These are phyloP conservation scores for Drosophila erecta DNA, from an alignment of 1,140 invertebrate genomes.

Conservation along the genomic window DNA sequence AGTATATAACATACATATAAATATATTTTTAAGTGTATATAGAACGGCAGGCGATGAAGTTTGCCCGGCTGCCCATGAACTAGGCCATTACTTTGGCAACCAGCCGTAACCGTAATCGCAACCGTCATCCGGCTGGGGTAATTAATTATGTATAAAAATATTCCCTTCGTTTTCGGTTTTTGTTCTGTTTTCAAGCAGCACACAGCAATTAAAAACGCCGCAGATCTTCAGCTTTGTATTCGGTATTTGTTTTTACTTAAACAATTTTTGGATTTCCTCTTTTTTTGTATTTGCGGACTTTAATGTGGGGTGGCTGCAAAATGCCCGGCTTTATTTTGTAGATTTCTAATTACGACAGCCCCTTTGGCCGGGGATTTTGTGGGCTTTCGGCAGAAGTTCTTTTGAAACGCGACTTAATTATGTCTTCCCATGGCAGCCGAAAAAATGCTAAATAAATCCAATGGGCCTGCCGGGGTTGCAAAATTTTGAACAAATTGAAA, in stretches of 20 bases:
- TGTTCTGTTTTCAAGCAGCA: not conserved
- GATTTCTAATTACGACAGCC: constrained; percentile 73
- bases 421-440: constrained; percentile 55
- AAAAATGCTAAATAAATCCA: constrained; percentile 20
- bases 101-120: not conserved
- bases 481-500: constrained; percentile 77
- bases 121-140: constrained; percentile 28
- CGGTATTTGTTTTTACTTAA: constrained; percentile 34
- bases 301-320: not conserved
- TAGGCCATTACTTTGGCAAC: constrained; percentile 18
- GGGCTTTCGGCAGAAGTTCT: constrained; percentile 62
- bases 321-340: constrained; percentile 32
- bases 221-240: constrained; percentile 40
- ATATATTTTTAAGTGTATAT: constrained; percentile 7
- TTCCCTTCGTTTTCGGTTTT: constrained; percentile 12
- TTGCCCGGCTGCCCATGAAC: constrained; percentile 21
- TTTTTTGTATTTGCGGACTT: not conserved
- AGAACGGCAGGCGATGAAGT: constrained; percentile 1
- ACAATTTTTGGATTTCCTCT: constrained; percentile 29
- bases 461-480: not conserved
- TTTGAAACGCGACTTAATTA: constrained; percentile 73
- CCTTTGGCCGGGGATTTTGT: constrained; percentile 58
- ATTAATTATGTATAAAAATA: constrained; percentile 77
- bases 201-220: constrained; percentile 43
- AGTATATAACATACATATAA: constrained; percentile 27